A percentile compares a stretch with the other conserved stretches of the same genome.
Evolutionary conservation across 1,140 invertebrate genomes (phyloP).

Genomic region (Meloidogyne floridensis): DNA sequence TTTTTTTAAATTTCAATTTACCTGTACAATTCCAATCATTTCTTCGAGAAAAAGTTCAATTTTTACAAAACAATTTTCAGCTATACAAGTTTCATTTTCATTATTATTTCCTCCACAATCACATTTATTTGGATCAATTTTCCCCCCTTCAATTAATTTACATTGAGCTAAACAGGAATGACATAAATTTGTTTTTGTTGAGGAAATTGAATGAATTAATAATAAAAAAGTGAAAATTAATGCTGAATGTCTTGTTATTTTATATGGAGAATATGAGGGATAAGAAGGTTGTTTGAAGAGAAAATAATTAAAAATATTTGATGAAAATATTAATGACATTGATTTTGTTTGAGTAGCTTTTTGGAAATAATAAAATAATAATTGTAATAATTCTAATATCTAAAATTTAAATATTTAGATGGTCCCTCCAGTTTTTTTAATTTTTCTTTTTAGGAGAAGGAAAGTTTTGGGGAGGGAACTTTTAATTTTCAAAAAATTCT

Average conservation of each 20-base stretch:
- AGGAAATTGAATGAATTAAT: not conserved
- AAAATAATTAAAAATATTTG: slow-evolving; percentile 7
- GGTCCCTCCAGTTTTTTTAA: too few species aligned
- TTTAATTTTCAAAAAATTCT: too few species aligned
- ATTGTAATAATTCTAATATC: too few species aligned
- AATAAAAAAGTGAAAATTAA: not conserved
- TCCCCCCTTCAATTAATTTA: slow-evolving; percentile 46
- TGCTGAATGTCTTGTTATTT: not conserved
- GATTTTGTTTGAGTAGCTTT: too few species aligned
- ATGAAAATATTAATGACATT: not conserved
- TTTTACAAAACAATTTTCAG: slow-evolving; percentile 62
- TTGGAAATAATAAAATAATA: too few species aligned
- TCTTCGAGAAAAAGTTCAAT: slow-evolving; percentile 60
- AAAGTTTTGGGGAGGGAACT: too few species aligned
- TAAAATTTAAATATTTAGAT: too few species aligned
- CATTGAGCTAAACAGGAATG: slow-evolving; percentile 53
- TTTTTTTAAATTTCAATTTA: slow-evolving; percentile 30
- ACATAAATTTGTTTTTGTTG: slow-evolving; percentile 22
- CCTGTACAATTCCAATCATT: slow-evolving; percentile 62
- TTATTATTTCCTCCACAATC: slow-evolving; percentile 37
- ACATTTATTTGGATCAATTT: slow-evolving; percentile 42
- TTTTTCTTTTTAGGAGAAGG: too few species aligned
- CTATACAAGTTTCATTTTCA: slow-evolving; percentile 46
- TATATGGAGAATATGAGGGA: not conserved
- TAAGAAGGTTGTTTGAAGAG: not conserved